Evolutionary conservation across 2,888 invertebrate genomes (phyloP).

Genomic region (Mythimna albipuncta): DNA sequence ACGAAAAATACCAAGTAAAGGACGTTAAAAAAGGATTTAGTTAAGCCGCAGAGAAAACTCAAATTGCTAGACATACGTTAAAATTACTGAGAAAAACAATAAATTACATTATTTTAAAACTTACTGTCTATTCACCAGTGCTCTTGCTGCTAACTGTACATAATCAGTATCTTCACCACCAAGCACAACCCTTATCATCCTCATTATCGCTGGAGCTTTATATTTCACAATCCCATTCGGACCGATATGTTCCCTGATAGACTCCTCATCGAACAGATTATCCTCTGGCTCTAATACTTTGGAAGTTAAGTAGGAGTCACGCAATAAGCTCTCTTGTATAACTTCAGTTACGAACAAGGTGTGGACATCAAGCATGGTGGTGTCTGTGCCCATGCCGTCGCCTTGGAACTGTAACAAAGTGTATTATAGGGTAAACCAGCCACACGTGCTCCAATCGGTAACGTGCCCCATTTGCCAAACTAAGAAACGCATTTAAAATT

Average conservation of each 20-base stretch:
- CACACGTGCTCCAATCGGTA: no score
- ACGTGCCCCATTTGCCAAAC: no score
- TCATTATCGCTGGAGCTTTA: slow-evolving; percentile 81
- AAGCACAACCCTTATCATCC: slow-evolving; percentile 76
- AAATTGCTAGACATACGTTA: no score
- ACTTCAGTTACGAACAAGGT: slow-evolving; percentile 82
- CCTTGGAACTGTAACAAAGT: slow-evolving; percentile 74
- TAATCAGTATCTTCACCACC: slow-evolving; percentile 73
- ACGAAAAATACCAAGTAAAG: no score
- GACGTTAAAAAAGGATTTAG: no score
- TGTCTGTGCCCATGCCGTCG: slow-evolving; percentile 61
- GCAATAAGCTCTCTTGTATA: slow-evolving; percentile 82
- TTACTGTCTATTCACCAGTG: slow-evolving; percentile 76
- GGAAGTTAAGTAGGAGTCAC: slow-evolving; percentile 73
- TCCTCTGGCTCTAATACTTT: slow-evolving; percentile 68
- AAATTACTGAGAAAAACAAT: no score
- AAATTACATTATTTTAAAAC: background rate
- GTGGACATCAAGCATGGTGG: slow-evolving; percentile 75
- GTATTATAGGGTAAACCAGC: no score
- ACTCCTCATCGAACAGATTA: slow-evolving; percentile 72
- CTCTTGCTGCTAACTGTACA: slow-evolving; percentile 72
- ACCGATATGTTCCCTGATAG: slow-evolving; percentile 71
- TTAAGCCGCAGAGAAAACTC: no score
- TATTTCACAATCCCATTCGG: slow-evolving; percentile 75
- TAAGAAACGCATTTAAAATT: no score